Percentiles rank a stretch among this genome's conserved stretches.
Evolutionary conservation across 2,888 invertebrate genomes (phyloP).

Genomic region (Microchrysa polita): DNA sequence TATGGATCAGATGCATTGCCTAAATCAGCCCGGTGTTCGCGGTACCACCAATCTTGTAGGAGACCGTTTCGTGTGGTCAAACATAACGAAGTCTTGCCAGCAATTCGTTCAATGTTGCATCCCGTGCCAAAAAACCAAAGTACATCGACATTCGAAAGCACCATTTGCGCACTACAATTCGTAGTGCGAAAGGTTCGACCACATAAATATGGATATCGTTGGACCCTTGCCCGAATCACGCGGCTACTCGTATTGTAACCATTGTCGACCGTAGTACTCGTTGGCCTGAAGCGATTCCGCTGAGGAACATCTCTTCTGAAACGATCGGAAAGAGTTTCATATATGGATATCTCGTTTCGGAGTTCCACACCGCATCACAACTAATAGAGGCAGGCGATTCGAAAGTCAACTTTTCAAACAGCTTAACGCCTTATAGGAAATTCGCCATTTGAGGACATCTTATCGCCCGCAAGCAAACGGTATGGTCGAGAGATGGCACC

Average conservation of each 20-base stretch:
- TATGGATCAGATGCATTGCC: too few species aligned
- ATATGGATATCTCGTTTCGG: too few species aligned
- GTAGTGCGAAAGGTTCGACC: conserved; percentile 52
- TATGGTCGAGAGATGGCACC: not conserved
- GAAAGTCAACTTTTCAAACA: too few species aligned
- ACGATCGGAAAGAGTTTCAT: too few species aligned
- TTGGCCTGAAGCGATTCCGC: conserved; percentile 27
- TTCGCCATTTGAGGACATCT: too few species aligned
- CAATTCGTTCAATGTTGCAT: not conserved
- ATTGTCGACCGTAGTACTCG: conserved; percentile 31
- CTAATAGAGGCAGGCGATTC: too few species aligned
- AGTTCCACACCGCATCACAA: too few species aligned
- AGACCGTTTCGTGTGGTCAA: too few species aligned
- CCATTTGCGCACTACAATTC: not conserved
- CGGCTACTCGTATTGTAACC: conserved; percentile 49
- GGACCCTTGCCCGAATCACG: conserved; percentile 59
- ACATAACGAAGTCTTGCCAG: too few species aligned
- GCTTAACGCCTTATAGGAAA: too few species aligned
- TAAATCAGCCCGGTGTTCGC: too few species aligned
- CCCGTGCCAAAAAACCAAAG: conserved; percentile 15
- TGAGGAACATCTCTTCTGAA: not conserved
- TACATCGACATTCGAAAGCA: not conserved
- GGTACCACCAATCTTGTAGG: too few species aligned
- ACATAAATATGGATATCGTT: conserved; percentile 63
- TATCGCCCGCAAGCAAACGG: not conserved